Evolutionary conservation across 2,888 invertebrate species (phyloP).

Genomic region (Incurvaria masculella): DNA sequence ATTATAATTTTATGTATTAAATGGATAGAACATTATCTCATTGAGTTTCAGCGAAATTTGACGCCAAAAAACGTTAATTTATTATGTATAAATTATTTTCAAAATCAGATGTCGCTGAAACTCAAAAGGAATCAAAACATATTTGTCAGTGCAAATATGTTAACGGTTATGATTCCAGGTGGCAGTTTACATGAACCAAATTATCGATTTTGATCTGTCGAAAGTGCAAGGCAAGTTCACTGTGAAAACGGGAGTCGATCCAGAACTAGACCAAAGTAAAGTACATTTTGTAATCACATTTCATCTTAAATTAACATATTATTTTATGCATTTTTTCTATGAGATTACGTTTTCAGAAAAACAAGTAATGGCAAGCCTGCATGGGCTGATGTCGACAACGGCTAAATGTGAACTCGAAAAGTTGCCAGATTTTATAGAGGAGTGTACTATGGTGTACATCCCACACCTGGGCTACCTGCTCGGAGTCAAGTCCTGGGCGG

Average conservation of each 20-base stretch:
- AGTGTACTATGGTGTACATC: conserved; percentile 66
- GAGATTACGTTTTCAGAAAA: conserved; percentile 59
- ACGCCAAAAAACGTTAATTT: background rate
- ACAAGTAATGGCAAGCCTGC: conserved; percentile 64
- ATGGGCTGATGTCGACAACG: conserved; percentile 68
- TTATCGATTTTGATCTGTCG: conserved; percentile 68
- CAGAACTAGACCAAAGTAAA: conserved; percentile 72
- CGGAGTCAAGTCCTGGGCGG: conserved; percentile 66
- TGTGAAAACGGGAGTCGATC: conserved; percentile 72
- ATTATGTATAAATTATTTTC: background rate
- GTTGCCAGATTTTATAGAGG: conserved; percentile 63
- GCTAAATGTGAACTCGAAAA: conserved; percentile 67
- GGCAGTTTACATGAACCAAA: conserved; percentile 66
- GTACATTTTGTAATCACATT: conserved; percentile 22
- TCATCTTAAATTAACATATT: conserved; percentile 5
- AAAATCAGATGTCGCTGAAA: background rate
- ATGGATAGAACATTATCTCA: no score
- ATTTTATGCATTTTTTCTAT: conserved; percentile 4
- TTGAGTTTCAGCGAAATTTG: background rate
- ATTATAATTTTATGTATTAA: no score
- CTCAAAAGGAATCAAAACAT: no score
- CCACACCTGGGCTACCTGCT: conserved; percentile 79
- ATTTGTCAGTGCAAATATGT: no score
- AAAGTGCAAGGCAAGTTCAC: conserved; percentile 63
- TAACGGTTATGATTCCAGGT: conserved; percentile 42